Percentiles rank a stretch among this genome's conserved stretches.
These are phyloP conservation scores for Hypanus sabinus DNA, from an alignment of 2,113 vertebrate genomes.

Conservation along the genomic window DNA sequence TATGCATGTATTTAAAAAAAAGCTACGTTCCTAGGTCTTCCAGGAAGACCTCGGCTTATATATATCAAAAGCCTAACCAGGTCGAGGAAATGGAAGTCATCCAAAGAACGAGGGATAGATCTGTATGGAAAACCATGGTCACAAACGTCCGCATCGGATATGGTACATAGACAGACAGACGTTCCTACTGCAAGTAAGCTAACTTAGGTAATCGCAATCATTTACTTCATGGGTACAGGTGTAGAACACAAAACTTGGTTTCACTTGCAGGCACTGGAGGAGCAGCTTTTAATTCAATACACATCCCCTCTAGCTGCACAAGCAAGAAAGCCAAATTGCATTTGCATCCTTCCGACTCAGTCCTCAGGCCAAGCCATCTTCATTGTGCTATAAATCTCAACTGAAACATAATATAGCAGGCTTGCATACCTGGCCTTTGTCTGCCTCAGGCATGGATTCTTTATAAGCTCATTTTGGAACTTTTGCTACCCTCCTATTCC, in stretches of 20 bases:
- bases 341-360: background rate
- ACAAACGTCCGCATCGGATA: no score
- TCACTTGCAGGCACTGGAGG: background rate
- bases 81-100: no score
- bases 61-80: no score
- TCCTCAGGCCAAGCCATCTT: background rate
- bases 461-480: background rate
- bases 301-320: background rate
- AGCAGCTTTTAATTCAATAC: background rate
- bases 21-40: no score
- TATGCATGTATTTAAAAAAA: no score
- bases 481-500: background rate
- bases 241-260: background rate
- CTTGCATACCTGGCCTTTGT: constrained; percentile 3
- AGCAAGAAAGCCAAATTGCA: background rate
- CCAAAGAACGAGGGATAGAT: no score
- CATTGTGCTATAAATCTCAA: background rate
- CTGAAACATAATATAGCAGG: background rate
- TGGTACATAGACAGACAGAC: no score
- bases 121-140: no score
- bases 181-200: background rate
- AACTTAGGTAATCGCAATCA: background rate
- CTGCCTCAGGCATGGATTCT: background rate
- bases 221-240: background rate
- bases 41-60: no score